Evolutionary conservation across 2,888 invertebrate species (phyloP), one percentile per base, ranked within the genome.

Genomic region (Siphlonurus alternatus): DNA sequence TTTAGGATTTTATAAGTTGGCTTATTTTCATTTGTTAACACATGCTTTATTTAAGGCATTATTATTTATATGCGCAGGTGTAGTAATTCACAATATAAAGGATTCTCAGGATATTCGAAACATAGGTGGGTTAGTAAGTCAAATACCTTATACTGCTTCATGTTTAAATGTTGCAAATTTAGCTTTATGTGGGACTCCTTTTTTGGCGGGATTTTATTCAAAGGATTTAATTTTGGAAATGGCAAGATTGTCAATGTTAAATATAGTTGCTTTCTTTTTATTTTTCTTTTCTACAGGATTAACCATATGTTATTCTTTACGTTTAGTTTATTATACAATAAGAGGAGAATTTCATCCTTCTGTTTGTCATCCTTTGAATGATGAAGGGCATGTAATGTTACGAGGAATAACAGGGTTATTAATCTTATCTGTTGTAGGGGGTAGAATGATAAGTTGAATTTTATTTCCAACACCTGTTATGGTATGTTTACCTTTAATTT

Each of bases 11-110:
- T 71, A 72, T 68, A 74, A 79, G 66, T 77, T 87, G 71, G 79
- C 83, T 70, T 85, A 84, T 81, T 86, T 86, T 81, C 87, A 87
- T 81, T 75, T 87, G 72, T 76, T 87, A 73, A 83, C 79, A 68
- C 86, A 87, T 80, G 87, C 86, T 66, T 79, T 88, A 76, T 87
- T 88, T 84, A 88, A 88, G 68, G 85, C 86, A 69, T 78, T 86
- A 75, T 78, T 86, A 74, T 87, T 87, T 81, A 79, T 87, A 71
- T 85, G 85, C 79, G 83, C 85, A 0, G 87, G 87, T 0, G 75
- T 79, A 63, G 77, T 86, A 76, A 87, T 88, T 80, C 84, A 85
- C 78, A 78, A 78, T 73, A 78, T 81, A 73, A 74, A 72, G 69
- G 79, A 83, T 77, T 78, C 72, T 71, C 87, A 87, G 74, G 86